Conservation (phyloP, 2,888 invertebrate species). For the Altica lythri region DNA sequence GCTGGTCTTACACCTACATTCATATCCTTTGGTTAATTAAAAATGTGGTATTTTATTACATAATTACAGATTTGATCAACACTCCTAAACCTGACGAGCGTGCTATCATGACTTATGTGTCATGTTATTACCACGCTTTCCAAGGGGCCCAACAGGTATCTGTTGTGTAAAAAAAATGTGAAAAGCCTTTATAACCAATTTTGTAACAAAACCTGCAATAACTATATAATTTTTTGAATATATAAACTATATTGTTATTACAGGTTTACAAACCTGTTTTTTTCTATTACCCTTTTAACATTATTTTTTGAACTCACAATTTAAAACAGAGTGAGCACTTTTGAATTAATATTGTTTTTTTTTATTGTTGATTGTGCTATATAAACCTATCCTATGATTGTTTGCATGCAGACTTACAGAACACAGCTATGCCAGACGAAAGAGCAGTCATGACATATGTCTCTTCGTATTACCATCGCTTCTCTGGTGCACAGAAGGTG, state of each 20-base stretch:
- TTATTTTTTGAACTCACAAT: conserved; percentile 4
- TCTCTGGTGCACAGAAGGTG: conserved; percentile 99
- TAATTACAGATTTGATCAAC: conserved; percentile 94
- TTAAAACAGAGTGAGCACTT: conserved; percentile 25
- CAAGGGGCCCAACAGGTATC: conserved; percentile 97
- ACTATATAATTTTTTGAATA: no score
- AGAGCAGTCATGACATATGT: conserved; percentile 99
- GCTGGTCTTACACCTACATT: background rate
- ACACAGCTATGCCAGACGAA: conserved; percentile 99
- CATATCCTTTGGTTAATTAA: background rate
- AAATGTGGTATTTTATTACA: conserved; percentile 26
- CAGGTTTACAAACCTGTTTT: no score
- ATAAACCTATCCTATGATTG: conserved; percentile 46
- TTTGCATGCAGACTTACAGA: conserved; percentile 86
- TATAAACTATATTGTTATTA: no score
- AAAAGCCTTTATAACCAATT: no score
- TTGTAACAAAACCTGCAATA: no score
- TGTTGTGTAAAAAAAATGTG: conserved; percentile 38
- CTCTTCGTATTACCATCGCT: conserved; percentile 99
- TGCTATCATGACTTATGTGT: conserved; percentile 99
- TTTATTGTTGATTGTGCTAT: conserved; percentile 12
- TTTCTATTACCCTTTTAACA: conserved; percentile 2
- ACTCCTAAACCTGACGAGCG: conserved; percentile 99
- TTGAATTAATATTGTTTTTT: conserved; percentile 25
- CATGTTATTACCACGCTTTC: conserved; percentile 99